Evolutionary conservation across 2,888 invertebrate genomes (phyloP), one percentile per base, ranked within the genome.

Genomic region (Auanema sp.): DNA sequence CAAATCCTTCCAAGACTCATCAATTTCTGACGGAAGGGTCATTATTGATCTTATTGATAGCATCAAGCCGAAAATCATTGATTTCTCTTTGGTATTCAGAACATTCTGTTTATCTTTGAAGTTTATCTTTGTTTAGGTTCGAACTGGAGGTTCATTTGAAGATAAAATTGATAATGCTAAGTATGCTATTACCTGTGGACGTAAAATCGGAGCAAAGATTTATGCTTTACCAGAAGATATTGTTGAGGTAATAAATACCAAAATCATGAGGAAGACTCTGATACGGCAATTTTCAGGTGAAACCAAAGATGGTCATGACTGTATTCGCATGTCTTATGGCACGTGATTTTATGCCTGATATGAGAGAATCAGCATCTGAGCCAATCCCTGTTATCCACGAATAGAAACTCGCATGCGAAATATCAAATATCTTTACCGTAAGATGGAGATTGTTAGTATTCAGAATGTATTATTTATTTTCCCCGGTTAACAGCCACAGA

Each of bases 321-420:
- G 92, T 98, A 76, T 99, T 98, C 87, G 97, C 98, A 33, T 97
- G 97, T 85, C 89, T 99, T 83, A 98, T 99, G 97, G 93, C 93
- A 33, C 89, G 92, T 83, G 96, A 95, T 87, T 94, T 93, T 86
- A 89, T 93, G 82, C 94, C 94, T 73, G 89, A 90, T 83, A 90
- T 92, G 91, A 91, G 91, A 18, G 69, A 68, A 41, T 68, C 67
- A 2, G 58, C 71, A 11, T 66, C 65, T 21, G 56, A 56, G 24
- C 56, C 56, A 10, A 56, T 21, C n/a, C 16, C 33, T 33, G 33
- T 33, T 33, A 33, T 33, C 33, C 33, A 33, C 33, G 33, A 33
- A 33, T 33, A 33, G 33, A 33, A 33, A 8, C n/a, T 33, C 8
- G 33, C 33, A 33, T 33, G 33, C 8, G 33, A 33, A 33, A 33